Conservation (phyloP, 2,113 vertebrate genomes). For the Donacobius atricapilla region DNA sequence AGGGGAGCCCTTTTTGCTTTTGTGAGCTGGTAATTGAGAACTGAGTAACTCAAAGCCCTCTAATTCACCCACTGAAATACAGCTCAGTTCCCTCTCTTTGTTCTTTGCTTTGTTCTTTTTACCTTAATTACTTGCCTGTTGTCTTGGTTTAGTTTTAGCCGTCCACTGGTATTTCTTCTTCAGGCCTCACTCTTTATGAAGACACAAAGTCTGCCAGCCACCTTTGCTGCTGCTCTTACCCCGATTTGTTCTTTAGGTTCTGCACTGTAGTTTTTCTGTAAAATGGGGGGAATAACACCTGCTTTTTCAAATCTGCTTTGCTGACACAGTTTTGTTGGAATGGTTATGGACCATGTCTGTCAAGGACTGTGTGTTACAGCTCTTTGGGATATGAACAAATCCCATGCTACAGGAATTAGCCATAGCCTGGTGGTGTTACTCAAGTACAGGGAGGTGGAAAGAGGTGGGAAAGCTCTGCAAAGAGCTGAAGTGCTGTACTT, state of each 20-base stretch:
- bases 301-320: neutral
- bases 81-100: neutral
- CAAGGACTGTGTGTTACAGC: neutral
- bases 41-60: neutral
- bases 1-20: neutral
- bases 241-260: neutral
- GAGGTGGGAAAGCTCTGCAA: neutral
- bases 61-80: neutral
- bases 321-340: neutral
- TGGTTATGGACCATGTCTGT: neutral
- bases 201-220: neutral
- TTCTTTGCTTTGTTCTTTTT: neutral
- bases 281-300: neutral
- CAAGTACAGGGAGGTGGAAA: neutral
- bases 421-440: neutral
- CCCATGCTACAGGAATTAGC: neutral
- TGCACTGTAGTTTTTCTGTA: neutral
- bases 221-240: neutral
- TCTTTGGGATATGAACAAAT: neutral
- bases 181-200: neutral
- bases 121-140: neutral
- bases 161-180: neutral
- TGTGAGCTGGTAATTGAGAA: neutral
- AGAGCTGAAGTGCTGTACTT: neutral
- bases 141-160: neutral